Conservation (phyloP, 2,888 invertebrate species). For the Microplitis manilae region DNA sequence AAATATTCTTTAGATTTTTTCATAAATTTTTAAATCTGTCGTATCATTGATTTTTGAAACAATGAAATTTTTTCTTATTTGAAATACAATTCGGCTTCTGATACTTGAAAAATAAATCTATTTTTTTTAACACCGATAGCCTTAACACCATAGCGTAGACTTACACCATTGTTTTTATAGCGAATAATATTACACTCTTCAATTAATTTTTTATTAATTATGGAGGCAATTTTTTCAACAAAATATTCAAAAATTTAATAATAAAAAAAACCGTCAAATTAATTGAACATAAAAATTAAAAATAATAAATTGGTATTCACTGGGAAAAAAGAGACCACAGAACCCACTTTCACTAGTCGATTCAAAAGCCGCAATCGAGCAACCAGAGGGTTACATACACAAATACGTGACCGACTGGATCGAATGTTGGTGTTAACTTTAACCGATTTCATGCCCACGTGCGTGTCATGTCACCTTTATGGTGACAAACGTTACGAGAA, state of each 20-base stretch:
- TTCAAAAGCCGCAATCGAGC: constrained; percentile 22
- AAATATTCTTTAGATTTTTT: too few species aligned
- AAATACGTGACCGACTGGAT: constrained; percentile 46
- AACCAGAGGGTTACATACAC: constrained; percentile 17
- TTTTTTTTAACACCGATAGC: too few species aligned
- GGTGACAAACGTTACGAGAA: constrained; percentile 22
- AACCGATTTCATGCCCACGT: constrained; percentile 46
- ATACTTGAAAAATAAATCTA: too few species aligned
- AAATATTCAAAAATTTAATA: background rate
- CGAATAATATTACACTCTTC: too few species aligned
- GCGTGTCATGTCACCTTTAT: constrained; percentile 34
- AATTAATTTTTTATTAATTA: too few species aligned
- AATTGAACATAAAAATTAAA: background rate
- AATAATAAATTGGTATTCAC: background rate
- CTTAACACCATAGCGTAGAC: too few species aligned
- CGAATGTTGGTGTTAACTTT: constrained; percentile 36
- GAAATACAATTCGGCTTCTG: too few species aligned
- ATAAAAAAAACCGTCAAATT: background rate
- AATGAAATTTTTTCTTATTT: too few species aligned
- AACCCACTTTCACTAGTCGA: constrained; percentile 27
- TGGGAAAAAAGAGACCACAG: background rate
- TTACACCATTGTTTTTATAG: too few species aligned
- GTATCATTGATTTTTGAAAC: too few species aligned
- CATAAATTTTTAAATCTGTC: too few species aligned
- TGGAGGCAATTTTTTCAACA: too few species aligned